These are phyloP conservation scores for Paedocypris micromegethes DNA, from an alignment of 2,797 vertebrate species.

Conservation along the genomic window DNA sequence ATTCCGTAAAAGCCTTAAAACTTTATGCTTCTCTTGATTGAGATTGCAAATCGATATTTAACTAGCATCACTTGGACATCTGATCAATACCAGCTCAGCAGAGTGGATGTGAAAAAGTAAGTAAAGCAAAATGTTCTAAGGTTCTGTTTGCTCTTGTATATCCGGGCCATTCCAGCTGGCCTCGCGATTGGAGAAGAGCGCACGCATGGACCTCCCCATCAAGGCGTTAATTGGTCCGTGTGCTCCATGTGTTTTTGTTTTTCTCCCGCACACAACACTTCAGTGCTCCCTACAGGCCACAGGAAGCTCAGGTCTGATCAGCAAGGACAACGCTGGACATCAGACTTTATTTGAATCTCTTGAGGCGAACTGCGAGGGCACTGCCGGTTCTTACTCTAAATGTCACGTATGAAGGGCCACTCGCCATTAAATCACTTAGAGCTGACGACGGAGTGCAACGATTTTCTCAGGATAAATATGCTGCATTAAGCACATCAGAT, in stretches of 20 bases:
- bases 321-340: neutral
- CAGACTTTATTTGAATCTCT: too few relatives aligned
- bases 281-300: conserved; percentile 59
- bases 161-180: conserved; percentile 30
- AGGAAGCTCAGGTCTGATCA: conserved; percentile 39
- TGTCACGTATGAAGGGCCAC: too few relatives aligned
- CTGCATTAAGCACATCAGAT: conserved; percentile 16
- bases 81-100: conserved; percentile 20
- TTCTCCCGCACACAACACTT: conserved; percentile 43
- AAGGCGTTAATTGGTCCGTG: conserved; percentile 43
- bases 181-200: conserved; percentile 37
- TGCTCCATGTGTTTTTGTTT: conserved; percentile 39
- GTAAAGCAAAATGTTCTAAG: conserved; percentile 33
- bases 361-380: too few relatives aligned
- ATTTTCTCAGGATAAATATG: neutral
- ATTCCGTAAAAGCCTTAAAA: conserved; percentile 2
- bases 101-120: conserved; percentile 24
- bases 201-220: conserved; percentile 27
- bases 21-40: neutral
- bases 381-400: too few relatives aligned
- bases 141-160: conserved; percentile 41
- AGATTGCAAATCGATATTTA: conserved; percentile 14
- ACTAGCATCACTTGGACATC: neutral
- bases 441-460: neutral
- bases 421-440: too few relatives aligned